Evolutionary conservation across 1,140 invertebrate species (phyloP), one percentile per base, ranked within the genome.

Genomic region (Drosophila nasuta): DNA sequence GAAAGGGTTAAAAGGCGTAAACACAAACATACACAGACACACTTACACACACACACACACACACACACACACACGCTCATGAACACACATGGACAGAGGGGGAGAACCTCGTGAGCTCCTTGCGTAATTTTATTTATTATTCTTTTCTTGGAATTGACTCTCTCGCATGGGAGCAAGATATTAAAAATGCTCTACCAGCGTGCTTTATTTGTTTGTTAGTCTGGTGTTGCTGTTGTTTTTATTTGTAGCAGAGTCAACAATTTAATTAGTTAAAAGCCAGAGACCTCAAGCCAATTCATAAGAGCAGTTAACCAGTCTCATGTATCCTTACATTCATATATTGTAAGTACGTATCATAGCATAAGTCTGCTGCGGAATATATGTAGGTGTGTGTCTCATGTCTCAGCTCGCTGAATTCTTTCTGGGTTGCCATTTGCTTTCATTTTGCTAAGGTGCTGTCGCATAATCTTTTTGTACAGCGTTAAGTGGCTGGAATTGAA

Each of bases 1-100:
- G 74, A 88, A 88, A 83, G 83, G 83, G 83, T 88, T 87, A 88
- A 83, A 87, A 82, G 83, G 83, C 83, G 80, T 83, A 88, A 82
- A 81, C 80, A 87, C 64, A 68, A 51, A 76, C 59, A 46, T 13
- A 48, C 58, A 51, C 45, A 66, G 17, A 33, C 30, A 71, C 33
- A 52, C 38, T 46, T 45, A 68, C 43, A 62, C 45, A 54, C 45
- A 10, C 30, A 33, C 28, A 28, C 46, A 13, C 13, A 13, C 13
- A 13, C 13, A 13, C 13, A 13, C 13, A 13, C 13, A 13, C 13
- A 13, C 13, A 13, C 13, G 0, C 13, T 25, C 20, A 25, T 25
- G 20, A 25, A 15, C 13, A 25, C 46, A 28, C 11, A 68, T 56
- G 25, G 6, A 41, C 17, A 35, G 25, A 28, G 25, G 7, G 2